These are phyloP conservation scores for Tetrapedia diversipes DNA, from an alignment of 2,888 invertebrate genomes.

Conservation along the genomic window DNA sequence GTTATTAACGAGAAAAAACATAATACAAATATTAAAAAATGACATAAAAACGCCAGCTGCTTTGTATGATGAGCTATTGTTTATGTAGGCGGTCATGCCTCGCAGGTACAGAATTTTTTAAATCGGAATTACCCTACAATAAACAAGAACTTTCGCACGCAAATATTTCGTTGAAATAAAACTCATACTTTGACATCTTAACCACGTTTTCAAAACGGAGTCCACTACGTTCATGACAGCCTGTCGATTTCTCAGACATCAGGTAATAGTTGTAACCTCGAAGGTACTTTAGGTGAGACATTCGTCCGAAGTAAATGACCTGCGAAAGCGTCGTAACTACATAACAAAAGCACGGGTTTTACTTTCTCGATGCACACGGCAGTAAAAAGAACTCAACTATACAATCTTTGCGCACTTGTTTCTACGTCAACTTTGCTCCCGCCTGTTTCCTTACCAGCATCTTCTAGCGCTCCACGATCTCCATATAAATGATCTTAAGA, in stretches of 20 bases:
- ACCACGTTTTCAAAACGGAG: conserved; percentile 58
- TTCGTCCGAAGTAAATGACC: conserved; percentile 50
- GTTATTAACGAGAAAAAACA: conserved; percentile 3
- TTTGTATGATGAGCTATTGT: conserved; percentile 42
- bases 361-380: conserved; percentile 37
- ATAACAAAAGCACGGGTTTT: conserved; percentile 53
- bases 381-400: conserved; percentile 43
- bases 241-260: conserved; percentile 61
- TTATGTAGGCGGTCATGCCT: conserved; percentile 49
- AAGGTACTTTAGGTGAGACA: conserved; percentile 46
- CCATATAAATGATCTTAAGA: conserved; percentile 69
- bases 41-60: conserved; percentile 47
- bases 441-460: conserved; percentile 79
- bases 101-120: conserved; percentile 21
- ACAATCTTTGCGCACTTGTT: conserved; percentile 64
- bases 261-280: conserved; percentile 62
- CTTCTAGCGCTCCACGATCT: conserved; percentile 74
- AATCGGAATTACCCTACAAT: background rate
- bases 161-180: conserved; percentile 33
- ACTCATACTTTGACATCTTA: conserved; percentile 62
- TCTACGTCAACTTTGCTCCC: conserved; percentile 68
- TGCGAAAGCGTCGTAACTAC: conserved; percentile 57
- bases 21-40: conserved; percentile 12
- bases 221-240: conserved; percentile 61
- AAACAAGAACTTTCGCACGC: conserved; percentile 33